These are phyloP conservation scores for Helicoverpa zea DNA, from an alignment of 1,140 invertebrate species.

Conservation along the genomic window DNA sequence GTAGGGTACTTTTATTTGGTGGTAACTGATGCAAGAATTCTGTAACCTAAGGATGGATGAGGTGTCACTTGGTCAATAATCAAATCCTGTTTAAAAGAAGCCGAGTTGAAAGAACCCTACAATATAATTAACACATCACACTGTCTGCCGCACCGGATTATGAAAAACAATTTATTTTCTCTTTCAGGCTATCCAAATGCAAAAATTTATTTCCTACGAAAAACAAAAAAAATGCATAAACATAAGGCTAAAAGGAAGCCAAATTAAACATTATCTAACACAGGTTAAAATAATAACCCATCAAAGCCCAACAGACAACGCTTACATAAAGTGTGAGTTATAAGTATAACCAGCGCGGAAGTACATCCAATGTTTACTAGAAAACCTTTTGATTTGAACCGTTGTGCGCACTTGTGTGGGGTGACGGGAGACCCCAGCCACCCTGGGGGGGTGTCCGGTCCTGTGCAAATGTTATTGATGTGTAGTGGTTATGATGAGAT, in stretches of 20 bases:
- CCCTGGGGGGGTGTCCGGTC: constrained; percentile 40
- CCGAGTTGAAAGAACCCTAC: too few species aligned
- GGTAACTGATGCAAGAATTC: not conserved
- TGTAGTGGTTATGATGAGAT: constrained; percentile 54
- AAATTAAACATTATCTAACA: not conserved
- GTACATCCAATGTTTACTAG: constrained; percentile 48
- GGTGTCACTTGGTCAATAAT: too few species aligned
- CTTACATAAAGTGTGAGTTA: constrained; percentile 39
- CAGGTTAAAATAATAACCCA: constrained; percentile 1
- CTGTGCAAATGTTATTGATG: constrained; percentile 65
- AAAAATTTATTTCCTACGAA: too few species aligned
- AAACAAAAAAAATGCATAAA: too few species aligned
- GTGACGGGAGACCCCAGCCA: constrained; percentile 4
- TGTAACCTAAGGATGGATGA: not conserved
- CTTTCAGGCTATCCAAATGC: too few species aligned
- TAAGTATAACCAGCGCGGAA: constrained; percentile 29
- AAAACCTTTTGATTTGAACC: constrained; percentile 55
- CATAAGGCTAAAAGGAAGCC: too few species aligned
- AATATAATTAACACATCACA: too few species aligned
- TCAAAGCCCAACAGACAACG: constrained; percentile 1
- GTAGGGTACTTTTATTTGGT: not conserved
- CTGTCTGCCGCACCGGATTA: too few species aligned
- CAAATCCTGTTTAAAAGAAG: too few species aligned
- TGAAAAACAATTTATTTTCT: too few species aligned
- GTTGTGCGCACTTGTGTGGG: constrained; percentile 53